Evolutionary conservation across 2,888 invertebrate genomes (phyloP), one percentile per base, ranked within the genome.

Genomic region (Hoplodrina blanda): DNA sequence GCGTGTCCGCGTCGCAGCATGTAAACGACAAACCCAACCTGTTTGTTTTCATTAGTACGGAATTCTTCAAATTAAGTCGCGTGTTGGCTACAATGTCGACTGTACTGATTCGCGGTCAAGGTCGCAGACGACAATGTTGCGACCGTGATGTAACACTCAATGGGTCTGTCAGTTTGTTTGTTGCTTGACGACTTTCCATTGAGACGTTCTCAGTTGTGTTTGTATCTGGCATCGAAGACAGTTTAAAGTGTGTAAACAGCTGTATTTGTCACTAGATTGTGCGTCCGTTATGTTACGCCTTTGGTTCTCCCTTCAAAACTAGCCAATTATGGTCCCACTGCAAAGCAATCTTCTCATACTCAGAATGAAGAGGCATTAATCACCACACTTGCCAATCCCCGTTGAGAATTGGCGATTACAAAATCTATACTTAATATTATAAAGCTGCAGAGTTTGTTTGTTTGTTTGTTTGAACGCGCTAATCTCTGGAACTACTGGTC

Each of bases 21-120:
- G 44, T 76, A 76, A 76, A 70, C 44, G 53, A 15, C 7, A 25
- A 37, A 11, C 30, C 15, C 60, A 77, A 80, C 85, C 78, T 73
- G 85, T 85, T 86, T 83, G 83, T 84, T 84, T 87, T 83, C 83
- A 85, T 87, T 82, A 82, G 78, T 76, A 69, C 75, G 73, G 82
- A 82, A 85, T 87, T 79, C 79, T 79, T 83, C 81, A 86, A 85
- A 85, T 85, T 81, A 83, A 85, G 82, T 85, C 79, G 81, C 80
- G 76, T 80, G 80, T 65, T 46, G 60, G 20, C 64, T 73, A 80
- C 83, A 82, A 82, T 80, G 80, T 84, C 57, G 71, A 53, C 65
- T 8, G 41, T 8, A 62, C 73, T 61, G 79, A 74, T 69, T 77
- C 84, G 84, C 64, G 78, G 83, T 80, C 83, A 83, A 83, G 83